Base-by-base conservation (phyloP, 2,797 vertebrate genomes). In the Acipenser oxyrinchus region DNA sequence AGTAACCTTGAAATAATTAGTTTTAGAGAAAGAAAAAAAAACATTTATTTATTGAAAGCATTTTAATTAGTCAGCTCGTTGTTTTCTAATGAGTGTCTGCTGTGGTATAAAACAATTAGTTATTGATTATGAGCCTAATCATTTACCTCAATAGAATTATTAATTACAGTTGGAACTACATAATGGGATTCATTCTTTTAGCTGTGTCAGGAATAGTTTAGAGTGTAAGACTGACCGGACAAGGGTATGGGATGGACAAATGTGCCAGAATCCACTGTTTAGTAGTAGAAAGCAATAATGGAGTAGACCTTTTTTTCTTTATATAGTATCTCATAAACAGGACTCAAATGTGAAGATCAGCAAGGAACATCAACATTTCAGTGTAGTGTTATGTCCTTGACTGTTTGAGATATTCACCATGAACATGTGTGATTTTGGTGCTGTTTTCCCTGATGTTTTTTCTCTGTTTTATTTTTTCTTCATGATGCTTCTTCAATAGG, bases 41-140 rank as follows among this genome's bases (percentile, higher is more conserved):
- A 37, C 4, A 10, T 66, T 58, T 23, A 60, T 63, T 53, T 15
- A 61, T 64, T 70, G 63, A 72, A 62, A 69, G 65, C 57, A 70
- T 74, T 69, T 66, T 65, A 70, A 70, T 72, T 75, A 74, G 68
- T 50, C 12, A 59, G 51, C 48, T 61, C 62, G 68, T 48, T 51
- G 13, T 10, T 63, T 53, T 67, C 69, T 77, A 70, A 69, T 67
- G 67, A 74, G 53, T 37, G 48, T 57, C 58, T 50, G 23, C 63
- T 7, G 7, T 8, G 60, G 65, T 63, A 72, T 66, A 71, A 72
- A 79, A 71, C 66, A 72, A 76, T 73, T 70, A 69, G 12, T 60
- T 65, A 73, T 68, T 65, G 67, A 77, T 72, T 73, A 72, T 68
- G 60, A 70, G 64, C 8, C 66, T 13, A 58, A 66, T 65, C 62